Conservation (phyloP, 2,113 vertebrate species). For the Cochlearius cochlearius region DNA sequence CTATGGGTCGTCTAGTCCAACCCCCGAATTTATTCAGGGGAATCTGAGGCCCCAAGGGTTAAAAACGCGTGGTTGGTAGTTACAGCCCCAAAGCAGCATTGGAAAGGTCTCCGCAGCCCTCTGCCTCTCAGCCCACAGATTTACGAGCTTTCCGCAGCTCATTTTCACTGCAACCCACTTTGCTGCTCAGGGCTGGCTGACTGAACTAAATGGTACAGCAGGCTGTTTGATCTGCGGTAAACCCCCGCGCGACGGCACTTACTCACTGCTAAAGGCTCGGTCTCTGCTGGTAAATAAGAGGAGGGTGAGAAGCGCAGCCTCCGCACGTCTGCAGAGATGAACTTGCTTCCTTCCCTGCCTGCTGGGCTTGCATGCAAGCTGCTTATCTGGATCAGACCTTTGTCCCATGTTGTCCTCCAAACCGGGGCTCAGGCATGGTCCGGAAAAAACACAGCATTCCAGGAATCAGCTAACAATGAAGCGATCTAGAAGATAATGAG, state of each 20-base stretch:
- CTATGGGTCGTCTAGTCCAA: too few relatives aligned
- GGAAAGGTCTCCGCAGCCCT: background rate
- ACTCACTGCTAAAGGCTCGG: background rate
- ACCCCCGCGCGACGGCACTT: background rate
- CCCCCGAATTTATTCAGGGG: background rate
- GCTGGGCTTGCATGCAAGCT: background rate
- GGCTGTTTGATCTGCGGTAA: background rate
- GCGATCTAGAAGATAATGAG: background rate
- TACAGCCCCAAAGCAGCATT: background rate
- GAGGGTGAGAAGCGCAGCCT: background rate
- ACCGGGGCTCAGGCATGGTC: background rate
- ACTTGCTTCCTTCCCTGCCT: background rate
- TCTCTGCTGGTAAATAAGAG: background rate
- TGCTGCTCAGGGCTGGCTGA: accelerated
- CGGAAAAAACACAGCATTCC: background rate
- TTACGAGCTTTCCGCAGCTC: background rate
- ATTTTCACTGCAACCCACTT: background rate
- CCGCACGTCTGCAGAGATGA: accelerated
- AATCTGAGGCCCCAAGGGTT: background rate
- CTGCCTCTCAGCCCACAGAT: background rate
- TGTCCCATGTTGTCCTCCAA: background rate
- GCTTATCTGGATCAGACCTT: background rate
- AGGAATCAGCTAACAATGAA: background rate
- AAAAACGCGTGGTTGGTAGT: background rate
- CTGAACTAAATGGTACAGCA: background rate